Percentiles rank a stretch among this genome's conserved stretches.
Evolutionary conservation across 2,797 vertebrate genomes (phyloP).

Genomic region (Ceryle rudis): DNA sequence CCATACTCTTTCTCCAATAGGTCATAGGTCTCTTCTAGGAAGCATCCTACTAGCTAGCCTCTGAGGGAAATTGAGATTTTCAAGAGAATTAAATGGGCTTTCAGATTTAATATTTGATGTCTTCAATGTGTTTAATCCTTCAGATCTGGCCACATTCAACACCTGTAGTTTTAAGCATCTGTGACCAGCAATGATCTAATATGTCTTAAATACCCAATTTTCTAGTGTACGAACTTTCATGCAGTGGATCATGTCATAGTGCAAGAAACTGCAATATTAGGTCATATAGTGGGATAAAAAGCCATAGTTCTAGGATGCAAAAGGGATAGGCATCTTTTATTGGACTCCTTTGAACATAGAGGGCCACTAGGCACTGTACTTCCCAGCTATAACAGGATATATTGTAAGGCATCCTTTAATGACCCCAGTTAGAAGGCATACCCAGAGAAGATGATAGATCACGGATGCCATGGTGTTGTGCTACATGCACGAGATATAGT

Average conservation of each 20-base stretch:
- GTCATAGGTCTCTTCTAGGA: background rate
- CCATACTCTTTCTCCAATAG: background rate
- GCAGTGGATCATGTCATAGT: background rate
- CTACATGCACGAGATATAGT: accelerated
- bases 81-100: background rate
- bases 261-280: background rate
- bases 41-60: background rate
- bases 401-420: background rate
- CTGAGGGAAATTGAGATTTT: background rate
- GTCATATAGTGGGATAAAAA: background rate
- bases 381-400: background rate
- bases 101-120: background rate
- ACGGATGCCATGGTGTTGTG: accelerated
- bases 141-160: background rate
- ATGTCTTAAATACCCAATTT: background rate
- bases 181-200: background rate
- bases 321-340: background rate
- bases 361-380: background rate
- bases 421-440: background rate
- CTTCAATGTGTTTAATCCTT: background rate
- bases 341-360: background rate
- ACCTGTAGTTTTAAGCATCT: accelerated
- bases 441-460: background rate
- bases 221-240: background rate
- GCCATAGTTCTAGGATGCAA: background rate